Conservation (phyloP, 2,113 vertebrate species). For the Platycercus adscitus region DNA sequence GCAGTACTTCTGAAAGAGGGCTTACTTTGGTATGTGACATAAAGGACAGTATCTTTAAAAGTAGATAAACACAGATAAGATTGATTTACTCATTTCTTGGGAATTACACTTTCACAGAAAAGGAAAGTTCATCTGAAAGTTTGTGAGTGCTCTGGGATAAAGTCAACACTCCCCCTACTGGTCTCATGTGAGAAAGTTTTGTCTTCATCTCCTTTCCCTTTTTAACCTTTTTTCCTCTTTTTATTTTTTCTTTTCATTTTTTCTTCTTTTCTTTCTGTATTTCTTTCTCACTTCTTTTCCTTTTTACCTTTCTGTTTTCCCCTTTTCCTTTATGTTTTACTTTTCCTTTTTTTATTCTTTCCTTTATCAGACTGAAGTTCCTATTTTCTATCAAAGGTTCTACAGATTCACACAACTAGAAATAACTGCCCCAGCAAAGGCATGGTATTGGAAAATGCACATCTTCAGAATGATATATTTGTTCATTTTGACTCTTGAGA, state of each 20-base stretch:
- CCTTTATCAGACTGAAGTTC: not conserved
- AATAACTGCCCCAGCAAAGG: not conserved
- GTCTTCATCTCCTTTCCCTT: accelerated
- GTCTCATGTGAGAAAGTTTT: slow-evolving; percentile 1
- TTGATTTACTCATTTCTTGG: slow-evolving; percentile 35
- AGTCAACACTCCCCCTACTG: slow-evolving; percentile 71
- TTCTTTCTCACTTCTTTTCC: not conserved
- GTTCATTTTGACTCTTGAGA: not conserved
- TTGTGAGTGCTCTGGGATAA: slow-evolving; percentile 1
- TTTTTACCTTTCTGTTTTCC: not conserved
- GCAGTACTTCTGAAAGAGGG: slow-evolving; percentile 19
- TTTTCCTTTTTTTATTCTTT: not conserved
- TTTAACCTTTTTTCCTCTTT: accelerated
- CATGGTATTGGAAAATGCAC: not conserved
- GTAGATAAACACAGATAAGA: slow-evolving; percentile 46
- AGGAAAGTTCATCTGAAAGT: not conserved
- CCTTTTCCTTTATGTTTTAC: not conserved
- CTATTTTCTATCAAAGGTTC: not conserved
- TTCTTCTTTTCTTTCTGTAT: not conserved
- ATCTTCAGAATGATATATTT: not conserved
- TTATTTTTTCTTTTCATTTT: not conserved
- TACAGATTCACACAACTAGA: not conserved
- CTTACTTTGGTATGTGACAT: not conserved
- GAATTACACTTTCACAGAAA: slow-evolving; percentile 6
- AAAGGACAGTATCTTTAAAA: slow-evolving; percentile 26